Conservation (phyloP, 2,797 vertebrate species). For the Ptychobarbus kaznakovi region DNA sequence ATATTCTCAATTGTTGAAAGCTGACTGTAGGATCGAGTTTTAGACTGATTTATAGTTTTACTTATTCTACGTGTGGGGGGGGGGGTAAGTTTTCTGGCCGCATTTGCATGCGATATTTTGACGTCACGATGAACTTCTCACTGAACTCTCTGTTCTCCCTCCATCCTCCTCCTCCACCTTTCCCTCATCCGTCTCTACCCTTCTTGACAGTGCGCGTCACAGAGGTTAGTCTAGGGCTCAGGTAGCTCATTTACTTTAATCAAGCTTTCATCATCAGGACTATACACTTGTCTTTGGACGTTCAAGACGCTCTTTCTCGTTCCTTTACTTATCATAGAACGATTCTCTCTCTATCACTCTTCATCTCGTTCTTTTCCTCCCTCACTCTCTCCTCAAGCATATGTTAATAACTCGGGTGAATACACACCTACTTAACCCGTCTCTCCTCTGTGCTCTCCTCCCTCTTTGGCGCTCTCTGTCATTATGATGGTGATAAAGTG, state of each 20-base stretch:
- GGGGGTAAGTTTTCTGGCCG: background rate
- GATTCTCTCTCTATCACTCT: conserved; percentile 17
- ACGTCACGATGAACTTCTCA: conserved; percentile 48
- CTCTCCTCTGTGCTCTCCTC: conserved; percentile 56
- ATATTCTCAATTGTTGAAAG: background rate
- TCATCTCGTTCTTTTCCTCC: conserved; percentile 33
- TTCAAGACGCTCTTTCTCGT: conserved; percentile 73
- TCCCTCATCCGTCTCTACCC: conserved; percentile 50
- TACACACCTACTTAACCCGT: conserved; percentile 59
- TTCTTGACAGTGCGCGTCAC: conserved; percentile 73
- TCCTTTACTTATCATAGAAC: conserved; percentile 9
- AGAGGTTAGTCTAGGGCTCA: conserved; percentile 76
- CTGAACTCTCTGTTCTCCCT: conserved; percentile 36
- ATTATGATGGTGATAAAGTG: conserved; percentile 67
- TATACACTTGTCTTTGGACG: conserved; percentile 63
- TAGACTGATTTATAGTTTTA: background rate
- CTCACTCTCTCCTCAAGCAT: conserved; percentile 50
- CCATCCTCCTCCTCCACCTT: background rate
- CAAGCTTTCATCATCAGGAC: conserved; percentile 80
- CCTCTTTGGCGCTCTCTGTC: conserved; percentile 57
- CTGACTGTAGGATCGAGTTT: background rate
- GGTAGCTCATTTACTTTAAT: conserved; percentile 82
- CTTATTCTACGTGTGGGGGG: background rate
- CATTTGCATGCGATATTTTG: background rate
- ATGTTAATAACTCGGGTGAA: conserved; percentile 61